Conservation (phyloP, 2,888 invertebrate species). For the Cephus rjabovi region DNA sequence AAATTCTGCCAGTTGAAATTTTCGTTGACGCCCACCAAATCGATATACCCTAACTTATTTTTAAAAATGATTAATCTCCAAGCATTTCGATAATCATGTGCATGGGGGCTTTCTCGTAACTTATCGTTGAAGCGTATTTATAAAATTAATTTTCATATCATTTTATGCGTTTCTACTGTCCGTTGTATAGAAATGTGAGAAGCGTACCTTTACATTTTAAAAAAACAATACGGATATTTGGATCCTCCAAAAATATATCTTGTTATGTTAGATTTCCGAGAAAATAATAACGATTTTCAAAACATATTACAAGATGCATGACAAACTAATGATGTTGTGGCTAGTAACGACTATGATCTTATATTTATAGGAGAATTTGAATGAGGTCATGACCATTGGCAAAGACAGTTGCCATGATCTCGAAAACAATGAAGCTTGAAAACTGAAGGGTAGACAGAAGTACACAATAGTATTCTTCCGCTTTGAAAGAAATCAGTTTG, state of each 20-base stretch:
- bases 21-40: background rate
- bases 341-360: background rate
- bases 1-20: background rate
- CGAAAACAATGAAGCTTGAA: background rate
- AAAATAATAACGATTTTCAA: background rate
- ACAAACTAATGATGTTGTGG: background rate
- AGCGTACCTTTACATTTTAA: background rate
- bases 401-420: background rate
- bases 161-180: background rate
- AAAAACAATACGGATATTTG: background rate
- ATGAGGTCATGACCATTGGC: background rate
- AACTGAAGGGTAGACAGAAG: background rate
- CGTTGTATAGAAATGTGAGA: background rate
- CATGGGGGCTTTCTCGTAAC: background rate
- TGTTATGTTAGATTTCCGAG: background rate
- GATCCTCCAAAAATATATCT: background rate
- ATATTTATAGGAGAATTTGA: background rate
- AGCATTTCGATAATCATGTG: background rate
- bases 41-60: background rate
- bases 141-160: background rate
- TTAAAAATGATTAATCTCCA: no score
- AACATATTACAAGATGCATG: background rate
- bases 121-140: background rate
- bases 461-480: background rate
- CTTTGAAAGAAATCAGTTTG: background rate